These are phyloP conservation scores for Smutsia gigantea DNA, from an alignment of 2,797 vertebrate species.

Conservation along the genomic window DNA sequence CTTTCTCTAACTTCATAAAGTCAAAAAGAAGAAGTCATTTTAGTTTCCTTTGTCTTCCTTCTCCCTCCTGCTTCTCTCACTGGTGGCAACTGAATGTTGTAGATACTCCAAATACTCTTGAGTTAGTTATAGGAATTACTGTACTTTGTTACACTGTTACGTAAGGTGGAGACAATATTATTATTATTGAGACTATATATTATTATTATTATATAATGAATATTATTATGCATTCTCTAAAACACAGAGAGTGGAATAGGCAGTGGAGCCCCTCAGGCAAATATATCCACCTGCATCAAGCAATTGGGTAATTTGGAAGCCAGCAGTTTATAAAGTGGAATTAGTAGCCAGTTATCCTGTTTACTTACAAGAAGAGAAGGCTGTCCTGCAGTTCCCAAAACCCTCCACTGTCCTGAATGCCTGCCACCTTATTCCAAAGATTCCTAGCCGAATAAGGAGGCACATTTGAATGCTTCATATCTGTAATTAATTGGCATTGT, in stretches of 20 bases:
- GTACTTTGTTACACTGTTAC: slow-evolving; percentile 7
- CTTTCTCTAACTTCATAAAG: slow-evolving; percentile 44
- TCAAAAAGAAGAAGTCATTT: slow-evolving; percentile 57
- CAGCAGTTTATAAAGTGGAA: slow-evolving; percentile 12
- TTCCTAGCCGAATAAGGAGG: neutral
- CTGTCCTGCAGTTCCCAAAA: neutral
- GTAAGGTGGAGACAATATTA: neutral
- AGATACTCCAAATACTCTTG: neutral
- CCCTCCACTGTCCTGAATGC: neutral
- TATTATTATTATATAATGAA: too few relatives aligned
- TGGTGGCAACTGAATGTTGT: neutral
- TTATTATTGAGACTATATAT: too few relatives aligned
- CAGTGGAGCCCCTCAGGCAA: neutral
- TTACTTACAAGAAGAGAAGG: neutral
- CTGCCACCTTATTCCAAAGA: neutral
- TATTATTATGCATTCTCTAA: neutral
- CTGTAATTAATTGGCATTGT: neutral
- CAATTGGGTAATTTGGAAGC: neutral
- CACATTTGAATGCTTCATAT: neutral
- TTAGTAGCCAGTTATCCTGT: neutral
- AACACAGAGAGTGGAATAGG: neutral
- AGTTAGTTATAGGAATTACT: slow-evolving; percentile 5
- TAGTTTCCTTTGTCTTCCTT: neutral
- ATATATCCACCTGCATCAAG: neutral
- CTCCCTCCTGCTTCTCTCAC: neutral